Base-by-base conservation (phyloP, 2,113 vertebrate genomes). In the Grammomys dolichurus region DNA sequence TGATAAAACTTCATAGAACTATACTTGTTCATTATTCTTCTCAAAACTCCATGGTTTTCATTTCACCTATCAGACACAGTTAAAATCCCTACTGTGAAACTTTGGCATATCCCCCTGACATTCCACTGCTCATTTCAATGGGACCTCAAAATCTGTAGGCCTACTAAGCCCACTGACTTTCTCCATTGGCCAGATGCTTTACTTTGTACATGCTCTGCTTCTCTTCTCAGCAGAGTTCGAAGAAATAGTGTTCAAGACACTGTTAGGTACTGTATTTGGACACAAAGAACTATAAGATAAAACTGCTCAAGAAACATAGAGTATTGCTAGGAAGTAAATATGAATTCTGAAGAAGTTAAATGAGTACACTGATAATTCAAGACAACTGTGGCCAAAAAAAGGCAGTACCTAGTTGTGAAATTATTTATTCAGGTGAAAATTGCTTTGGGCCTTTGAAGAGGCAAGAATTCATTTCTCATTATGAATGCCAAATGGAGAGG, bases 351-450 rank as follows among this genome's bases (percentile, higher is more conserved):
- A 86, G 20, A 87, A 82, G 48, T 85, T 94, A 92, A 95, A 67
- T 65, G 36, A 91, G 93, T 90, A 93, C 93, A 36, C 87, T 58
- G 36, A 78, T 70, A 88, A 94, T 24, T 89, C 63, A 89, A 85
- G 56, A 72, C 77, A 89, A 24, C 40, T 84, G 1, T 36, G 12
- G 51, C 54, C n/a, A 86, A 94, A n/a, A 92, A 31, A 69, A 11
- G 12, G 11, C 54, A 95, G 28, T 51, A 51, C 26, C 26, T 96
- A 87, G 58, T 87, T 93, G 16, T 89, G 56, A 84, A 94, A 89
- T 90, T 70, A 93, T 94, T 73, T 91, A 89, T 89, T 73, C 65
- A 87, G n/a, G 88, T 60, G 76, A 95, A 96, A 95, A 94, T 89
- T 94, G 63, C 90, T 94, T 89, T 95, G 85, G n/a, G 48, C 73